Base-by-base conservation (phyloP, 1,140 invertebrate species). In the Micrasema minimum region DNA sequence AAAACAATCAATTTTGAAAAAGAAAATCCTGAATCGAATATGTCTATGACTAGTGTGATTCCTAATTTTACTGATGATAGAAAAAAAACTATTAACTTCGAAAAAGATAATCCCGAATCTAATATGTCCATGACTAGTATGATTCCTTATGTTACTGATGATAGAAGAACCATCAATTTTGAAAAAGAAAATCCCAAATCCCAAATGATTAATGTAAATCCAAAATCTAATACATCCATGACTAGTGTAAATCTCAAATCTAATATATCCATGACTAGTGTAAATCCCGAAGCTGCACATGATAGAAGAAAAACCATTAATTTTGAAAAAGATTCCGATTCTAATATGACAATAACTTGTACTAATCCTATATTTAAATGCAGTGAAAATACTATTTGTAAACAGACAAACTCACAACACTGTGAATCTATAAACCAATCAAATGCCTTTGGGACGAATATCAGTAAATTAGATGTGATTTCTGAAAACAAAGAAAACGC, bases 351-450 rank as follows among this genome's bases (percentile, higher is more conserved):
- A 16, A 50, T 50, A 18, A 50, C 46, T 5, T 6, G 6, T 22
- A 18, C 20, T 14, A 22, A 18, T 22, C 20, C 9, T 4, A 22
- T 18, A 18, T 2, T 55, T 12, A 55, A 2, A 55, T 35, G 3
- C n/a, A 31, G 51, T 9, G 55, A 73, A 48, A 73, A 59, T 2
- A 43, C 69, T 23, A 45, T 59, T 46, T 66, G 61, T 41, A 45
- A 70, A 23, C 53, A 70, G 48, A 23, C 23, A 37, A n/a, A 31
- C 1, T 9, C 48, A n/a, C 26, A 20, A 14, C 55, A 50, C 14
- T 12, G n/a, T n/a, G n/a, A n/a, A n/a, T n/a, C n/a, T n/a, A n/a
- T n/a, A n/a, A n/a, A n/a, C n/a, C n/a, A n/a, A n/a, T n/a, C n/a
- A n/a, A n/a, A n/a, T n/a, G n/a, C n/a, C n/a, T n/a, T n/a, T n/a